These are phyloP conservation scores for Drosophila biarmipes DNA, from an alignment of 1,140 invertebrate species.

Conservation along the genomic window DNA sequence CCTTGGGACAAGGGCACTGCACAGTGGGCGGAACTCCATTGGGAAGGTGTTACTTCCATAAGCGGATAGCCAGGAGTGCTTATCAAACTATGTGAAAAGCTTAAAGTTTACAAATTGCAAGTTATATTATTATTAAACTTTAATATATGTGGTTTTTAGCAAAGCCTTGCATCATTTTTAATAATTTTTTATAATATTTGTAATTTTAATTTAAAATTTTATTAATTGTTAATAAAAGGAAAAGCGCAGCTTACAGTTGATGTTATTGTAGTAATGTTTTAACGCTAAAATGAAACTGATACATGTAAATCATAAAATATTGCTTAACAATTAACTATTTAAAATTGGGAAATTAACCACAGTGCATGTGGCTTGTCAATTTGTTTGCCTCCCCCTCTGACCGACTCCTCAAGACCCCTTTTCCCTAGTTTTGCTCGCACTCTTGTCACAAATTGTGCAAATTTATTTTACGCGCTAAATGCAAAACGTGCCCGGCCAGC, in stretches of 20 bases:
- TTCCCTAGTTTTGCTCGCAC: constrained; percentile 44
- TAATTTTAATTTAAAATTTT: too few species aligned
- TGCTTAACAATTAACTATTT: not conserved
- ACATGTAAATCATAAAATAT: not conserved
- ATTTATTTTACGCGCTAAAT: constrained; percentile 81
- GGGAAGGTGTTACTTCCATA: too few species aligned
- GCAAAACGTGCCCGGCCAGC: constrained; percentile 79
- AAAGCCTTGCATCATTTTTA: too few species aligned
- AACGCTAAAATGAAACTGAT: too few species aligned
- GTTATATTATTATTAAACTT: too few species aligned
- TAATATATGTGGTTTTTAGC: too few species aligned
- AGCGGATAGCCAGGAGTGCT: not conserved
- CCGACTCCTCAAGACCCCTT: not conserved
- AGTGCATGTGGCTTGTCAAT: constrained; percentile 58
- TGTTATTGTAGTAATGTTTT: too few species aligned
- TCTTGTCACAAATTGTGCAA: constrained; percentile 81
- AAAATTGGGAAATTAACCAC: not conserved
- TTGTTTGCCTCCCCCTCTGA: constrained; percentile 42
- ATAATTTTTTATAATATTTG: too few species aligned
- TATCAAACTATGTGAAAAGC: too few species aligned
- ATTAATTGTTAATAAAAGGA: too few species aligned
- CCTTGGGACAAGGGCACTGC: constrained; percentile 56
- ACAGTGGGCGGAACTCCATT: constrained; percentile 7
- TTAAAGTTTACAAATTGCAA: too few species aligned
- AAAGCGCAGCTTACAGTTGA: too few species aligned